These are phyloP conservation scores for Cephus nigrinus DNA, from an alignment of 2,888 invertebrate genomes.

Conservation along the genomic window DNA sequence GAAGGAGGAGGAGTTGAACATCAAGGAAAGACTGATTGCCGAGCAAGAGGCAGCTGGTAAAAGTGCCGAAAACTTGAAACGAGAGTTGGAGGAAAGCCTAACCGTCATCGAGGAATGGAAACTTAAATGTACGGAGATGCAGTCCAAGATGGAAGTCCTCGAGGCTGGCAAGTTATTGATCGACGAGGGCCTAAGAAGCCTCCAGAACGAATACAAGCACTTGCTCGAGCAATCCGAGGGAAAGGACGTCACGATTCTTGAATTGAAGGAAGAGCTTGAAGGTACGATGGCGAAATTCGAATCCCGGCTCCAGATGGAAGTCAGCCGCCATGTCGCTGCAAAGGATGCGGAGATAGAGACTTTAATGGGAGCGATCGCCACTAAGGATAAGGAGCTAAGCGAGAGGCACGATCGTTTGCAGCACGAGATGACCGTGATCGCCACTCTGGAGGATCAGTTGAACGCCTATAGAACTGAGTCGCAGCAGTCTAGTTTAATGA, in stretches of 20 bases:
- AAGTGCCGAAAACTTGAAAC: conserved; percentile 10
- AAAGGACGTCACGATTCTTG: conserved; percentile 36
- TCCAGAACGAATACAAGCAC: conserved; percentile 66
- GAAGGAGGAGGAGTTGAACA: conserved; percentile 51
- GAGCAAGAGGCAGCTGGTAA: conserved; percentile 36
- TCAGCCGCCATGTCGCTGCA: conserved; percentile 19
- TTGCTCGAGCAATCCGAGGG: conserved; percentile 39
- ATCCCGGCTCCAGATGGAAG: conserved; percentile 42
- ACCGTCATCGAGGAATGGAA: conserved; percentile 53
- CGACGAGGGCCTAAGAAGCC: conserved; percentile 66
- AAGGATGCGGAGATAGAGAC: conserved; percentile 50
- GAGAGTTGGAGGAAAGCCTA: conserved; percentile 39
- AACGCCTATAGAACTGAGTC: conserved; percentile 69
- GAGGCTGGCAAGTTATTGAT: conserved; percentile 68
- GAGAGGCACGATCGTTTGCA: conserved; percentile 43
- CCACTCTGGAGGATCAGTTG: conserved; percentile 63
- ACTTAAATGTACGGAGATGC: conserved; percentile 49
- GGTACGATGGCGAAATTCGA: conserved; percentile 66
- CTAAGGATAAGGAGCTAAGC: conserved; percentile 65
- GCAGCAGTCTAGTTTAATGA: conserved; percentile 69
- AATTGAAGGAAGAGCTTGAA: conserved; percentile 63
- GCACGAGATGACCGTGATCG: conserved; percentile 45
- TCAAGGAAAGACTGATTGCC: conserved; percentile 63
- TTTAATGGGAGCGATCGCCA: conserved; percentile 61
- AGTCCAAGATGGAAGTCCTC: conserved; percentile 47